Evolutionary conservation across 1,140 invertebrate species (phyloP).

Genomic region (Drosophila mojavensis): DNA sequence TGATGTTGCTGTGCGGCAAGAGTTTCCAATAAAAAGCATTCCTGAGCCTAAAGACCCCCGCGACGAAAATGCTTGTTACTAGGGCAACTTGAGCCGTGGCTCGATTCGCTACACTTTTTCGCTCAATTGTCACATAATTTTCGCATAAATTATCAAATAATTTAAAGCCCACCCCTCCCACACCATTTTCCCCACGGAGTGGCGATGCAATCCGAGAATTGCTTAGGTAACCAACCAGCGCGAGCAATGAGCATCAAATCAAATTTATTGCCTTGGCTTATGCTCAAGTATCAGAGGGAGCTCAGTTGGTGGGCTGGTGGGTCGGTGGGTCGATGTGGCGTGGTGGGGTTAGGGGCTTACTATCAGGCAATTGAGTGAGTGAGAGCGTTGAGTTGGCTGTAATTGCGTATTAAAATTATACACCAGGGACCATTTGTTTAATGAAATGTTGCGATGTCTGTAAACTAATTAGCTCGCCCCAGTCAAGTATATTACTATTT

Average conservation of each 20-base stretch:
- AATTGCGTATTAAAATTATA: constrained; percentile 82
- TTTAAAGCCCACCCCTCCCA: constrained; percentile 53
- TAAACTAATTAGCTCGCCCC: constrained; percentile 72
- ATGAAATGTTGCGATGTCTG: constrained; percentile 75
- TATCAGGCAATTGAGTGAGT: constrained; percentile 73
- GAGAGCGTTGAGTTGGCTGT: constrained; percentile 72
- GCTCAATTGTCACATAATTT: constrained; percentile 80
- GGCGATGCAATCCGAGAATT: constrained; percentile 54
- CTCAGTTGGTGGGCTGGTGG: neutral
- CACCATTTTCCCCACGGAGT: constrained; percentile 1
- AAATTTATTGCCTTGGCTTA: constrained; percentile 74
- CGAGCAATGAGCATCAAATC: constrained; percentile 52
- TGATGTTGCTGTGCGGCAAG: constrained; percentile 9
- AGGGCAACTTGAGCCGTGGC: constrained; percentile 30
- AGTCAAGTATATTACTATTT: constrained; percentile 42
- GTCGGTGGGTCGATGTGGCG: neutral
- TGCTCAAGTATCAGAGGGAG: constrained; percentile 24
- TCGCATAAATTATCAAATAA: constrained; percentile 80
- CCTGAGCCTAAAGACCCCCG: constrained; percentile 10
- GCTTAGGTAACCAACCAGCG: constrained; percentile 42
- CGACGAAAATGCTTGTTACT: constrained; percentile 4
- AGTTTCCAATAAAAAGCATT: constrained; percentile 54
- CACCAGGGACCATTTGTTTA: constrained; percentile 77
- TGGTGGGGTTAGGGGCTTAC: constrained; percentile 15
- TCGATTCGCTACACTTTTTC: constrained; percentile 24